phyloP scores from a whole-genome alignment of 2,888 invertebrate genomes.

The Melinaea menophilus region DNA sequence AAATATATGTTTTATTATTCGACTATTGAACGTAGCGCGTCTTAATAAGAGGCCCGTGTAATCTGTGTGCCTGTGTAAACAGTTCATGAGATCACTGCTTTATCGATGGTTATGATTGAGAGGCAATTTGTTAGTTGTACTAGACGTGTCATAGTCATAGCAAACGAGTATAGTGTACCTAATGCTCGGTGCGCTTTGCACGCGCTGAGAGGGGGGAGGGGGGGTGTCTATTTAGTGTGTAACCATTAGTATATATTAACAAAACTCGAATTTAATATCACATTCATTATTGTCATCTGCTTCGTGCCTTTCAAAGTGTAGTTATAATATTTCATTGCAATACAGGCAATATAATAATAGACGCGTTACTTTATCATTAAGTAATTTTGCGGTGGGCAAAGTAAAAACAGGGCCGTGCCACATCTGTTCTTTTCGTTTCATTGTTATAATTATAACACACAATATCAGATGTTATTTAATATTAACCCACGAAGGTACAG shows the following conservation, averaged over 20 bases:
- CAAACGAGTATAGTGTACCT: slow-evolving; percentile 1
- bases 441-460: slow-evolving; percentile 3
- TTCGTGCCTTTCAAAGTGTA: not conserved
- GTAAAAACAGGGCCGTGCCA: slow-evolving; percentile 2
- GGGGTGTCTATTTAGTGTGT: not conserved
- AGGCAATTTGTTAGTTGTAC: slow-evolving; percentile 13
- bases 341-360: slow-evolving; percentile 2
- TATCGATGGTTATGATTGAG: slow-evolving; percentile 13
- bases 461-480: slow-evolving; percentile 1
- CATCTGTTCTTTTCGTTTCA: slow-evolving; percentile 6
- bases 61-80: slow-evolving; percentile 2
- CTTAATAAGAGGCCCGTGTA: not conserved
- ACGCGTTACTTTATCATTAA: slow-evolving; percentile 1
- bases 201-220: slow-evolving; percentile 6
- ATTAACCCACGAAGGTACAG: not conserved
- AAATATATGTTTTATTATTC: not conserved
- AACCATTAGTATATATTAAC: no score
- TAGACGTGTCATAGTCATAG: slow-evolving; percentile 12
- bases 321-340: not conserved
- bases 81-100: slow-evolving; percentile 10
- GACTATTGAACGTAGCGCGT: not conserved
- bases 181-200: not conserved
- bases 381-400: slow-evolving; percentile 5
- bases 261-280: no score
- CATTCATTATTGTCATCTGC: not conserved